Percentiles rank a stretch among this genome's conserved stretches.
phyloP scores from a whole-genome alignment of 2,113 vertebrate genomes.

The Galbula dea region DNA sequence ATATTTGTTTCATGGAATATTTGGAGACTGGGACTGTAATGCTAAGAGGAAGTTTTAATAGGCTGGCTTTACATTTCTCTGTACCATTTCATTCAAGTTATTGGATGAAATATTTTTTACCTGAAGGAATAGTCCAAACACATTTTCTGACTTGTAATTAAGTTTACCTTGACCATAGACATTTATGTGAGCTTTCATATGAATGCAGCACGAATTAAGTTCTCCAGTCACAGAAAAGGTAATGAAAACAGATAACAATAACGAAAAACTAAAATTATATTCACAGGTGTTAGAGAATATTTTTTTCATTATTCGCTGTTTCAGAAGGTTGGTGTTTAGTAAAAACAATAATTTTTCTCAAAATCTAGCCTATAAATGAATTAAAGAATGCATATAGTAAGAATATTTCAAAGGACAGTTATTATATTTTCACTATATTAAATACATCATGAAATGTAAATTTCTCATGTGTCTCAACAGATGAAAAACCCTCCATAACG shows the following conservation, averaged over 20 bases:
- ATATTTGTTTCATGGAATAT: background rate
- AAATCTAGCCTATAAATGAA: background rate
- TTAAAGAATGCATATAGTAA: background rate
- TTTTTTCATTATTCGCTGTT: background rate
- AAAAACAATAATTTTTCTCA: background rate
- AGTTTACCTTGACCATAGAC: background rate
- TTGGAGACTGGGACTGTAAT: background rate
- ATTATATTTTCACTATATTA: background rate
- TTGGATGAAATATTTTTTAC: background rate
- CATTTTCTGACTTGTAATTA: constrained; percentile 1
- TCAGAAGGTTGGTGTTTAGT: background rate
- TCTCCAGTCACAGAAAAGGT: background rate
- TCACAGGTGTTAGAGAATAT: background rate
- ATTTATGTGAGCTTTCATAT: constrained; percentile 4
- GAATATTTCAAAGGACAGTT: background rate
- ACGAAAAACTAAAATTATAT: background rate
- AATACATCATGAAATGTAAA: background rate
- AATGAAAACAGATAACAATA: background rate
- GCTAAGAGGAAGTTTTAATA: background rate
- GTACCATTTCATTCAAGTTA: background rate
- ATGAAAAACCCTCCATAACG: background rate
- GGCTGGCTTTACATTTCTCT: background rate
- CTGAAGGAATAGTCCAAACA: background rate
- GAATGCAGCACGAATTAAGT: background rate
- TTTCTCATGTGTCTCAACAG: background rate